These are phyloP conservation scores for Proterorhinus semilunaris DNA, from an alignment of 2,113 vertebrate species.

Conservation along the genomic window DNA sequence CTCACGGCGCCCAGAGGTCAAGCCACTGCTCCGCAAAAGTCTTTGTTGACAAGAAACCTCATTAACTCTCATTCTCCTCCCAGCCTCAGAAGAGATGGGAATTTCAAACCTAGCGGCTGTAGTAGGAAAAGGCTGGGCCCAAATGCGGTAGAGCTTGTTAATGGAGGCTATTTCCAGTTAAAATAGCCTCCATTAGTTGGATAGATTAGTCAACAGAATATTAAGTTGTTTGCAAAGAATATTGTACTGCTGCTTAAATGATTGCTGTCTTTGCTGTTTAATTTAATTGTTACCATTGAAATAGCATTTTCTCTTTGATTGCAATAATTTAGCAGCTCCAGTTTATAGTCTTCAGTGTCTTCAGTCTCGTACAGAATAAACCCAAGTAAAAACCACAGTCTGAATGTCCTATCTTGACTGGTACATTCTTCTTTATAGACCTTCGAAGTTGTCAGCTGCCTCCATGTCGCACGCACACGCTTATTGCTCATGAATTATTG, in stretches of 20 bases:
- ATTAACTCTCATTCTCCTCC: slow-evolving; percentile 54
- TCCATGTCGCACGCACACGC: slow-evolving; percentile 17
- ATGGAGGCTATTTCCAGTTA: not conserved
- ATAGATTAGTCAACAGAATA: too few relatives aligned
- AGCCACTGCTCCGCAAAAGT: slow-evolving; percentile 16
- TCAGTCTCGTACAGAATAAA: too few relatives aligned
- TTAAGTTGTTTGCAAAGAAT: too few relatives aligned
- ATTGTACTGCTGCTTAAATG: too few relatives aligned
- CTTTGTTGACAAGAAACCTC: slow-evolving; percentile 51
- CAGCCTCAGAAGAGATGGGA: slow-evolving; percentile 26
- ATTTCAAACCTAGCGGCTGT: slow-evolving; percentile 32
- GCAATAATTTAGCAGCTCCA: too few relatives aligned
- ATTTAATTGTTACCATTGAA: too few relatives aligned
- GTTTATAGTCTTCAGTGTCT: too few relatives aligned
- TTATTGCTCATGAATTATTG: slow-evolving; percentile 65
- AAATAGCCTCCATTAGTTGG: too few relatives aligned
- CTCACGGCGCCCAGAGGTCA: slow-evolving; percentile 27
- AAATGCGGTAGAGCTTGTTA: slow-evolving; percentile 10
- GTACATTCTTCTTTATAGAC: slow-evolving; percentile 21
- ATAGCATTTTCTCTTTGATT: too few relatives aligned
- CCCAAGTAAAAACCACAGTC: not conserved
- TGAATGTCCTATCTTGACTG: not conserved
- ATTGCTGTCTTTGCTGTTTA: too few relatives aligned
- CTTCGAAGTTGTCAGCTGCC: slow-evolving; percentile 4
- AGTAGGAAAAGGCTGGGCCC: slow-evolving; percentile 25